Evolutionary conservation across 2,888 invertebrate genomes (phyloP), one percentile per base, ranked within the genome.

Genomic region (Synanthedon andrenaeformis): DNA sequence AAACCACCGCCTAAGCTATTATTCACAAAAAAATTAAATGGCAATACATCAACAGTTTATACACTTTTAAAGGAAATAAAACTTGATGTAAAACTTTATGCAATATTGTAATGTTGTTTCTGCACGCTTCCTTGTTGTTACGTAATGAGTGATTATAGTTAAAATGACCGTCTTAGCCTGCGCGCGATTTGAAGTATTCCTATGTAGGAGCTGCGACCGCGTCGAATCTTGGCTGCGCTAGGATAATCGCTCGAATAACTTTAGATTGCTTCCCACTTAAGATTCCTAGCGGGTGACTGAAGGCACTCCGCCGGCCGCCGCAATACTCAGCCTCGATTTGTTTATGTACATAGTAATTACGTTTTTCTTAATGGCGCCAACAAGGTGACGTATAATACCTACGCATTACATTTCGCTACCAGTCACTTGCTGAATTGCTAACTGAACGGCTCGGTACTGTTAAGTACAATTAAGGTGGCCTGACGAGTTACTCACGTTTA

Each of bases 241-340:
- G 66, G 63, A 62, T 65, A 65, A 64, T 60, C 56, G 58, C 56
- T 59, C 54, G 56, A 59, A 57, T 59, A 68, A 71, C 65, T 62
- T 69, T 67, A 73, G 72, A 79, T 76, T 75, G 68, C 72, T 67
- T 64, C 67, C 68, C 72, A 75, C 76, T 81, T 79, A 74, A 76
- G 63, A 83, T 81, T 81, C 76, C 72, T 76, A 74, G 69, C 73
- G 71, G 72, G 58, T 61, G 61, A 62, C 62, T 60, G 59, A 60
- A 63, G 62, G 62, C 63, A 75, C 72, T 66, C 69, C 66, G 58
- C 57, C 58, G 62, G 62, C 61, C 62, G 62, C 63, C 66, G 56
- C 59, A 62, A 69, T 73, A 71, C 74, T 67, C 65, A 63, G 61
- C 61, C 62, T 62, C 71, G 67, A 76, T 81, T 78, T 77, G 74